A percentile compares a stretch with the other conserved stretches of the same genome.
Conservation (phyloP, 1,140 invertebrate genomes). For the Antheraea mylitta region DNA sequence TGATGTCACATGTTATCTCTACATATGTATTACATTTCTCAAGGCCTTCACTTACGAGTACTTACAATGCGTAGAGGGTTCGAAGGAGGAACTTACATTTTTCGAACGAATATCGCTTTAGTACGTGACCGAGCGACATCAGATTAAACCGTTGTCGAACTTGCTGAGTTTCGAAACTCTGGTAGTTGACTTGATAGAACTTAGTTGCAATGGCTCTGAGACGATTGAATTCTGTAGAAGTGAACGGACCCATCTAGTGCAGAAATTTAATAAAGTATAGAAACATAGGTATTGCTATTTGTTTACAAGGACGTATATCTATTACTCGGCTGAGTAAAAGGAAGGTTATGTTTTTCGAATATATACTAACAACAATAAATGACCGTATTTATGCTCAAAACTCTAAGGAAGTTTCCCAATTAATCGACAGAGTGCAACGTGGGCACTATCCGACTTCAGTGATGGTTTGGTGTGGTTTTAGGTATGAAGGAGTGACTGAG, state of each 20-base stretch:
- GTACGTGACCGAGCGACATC: slow-evolving; percentile 50
- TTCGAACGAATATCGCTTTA: slow-evolving; percentile 3
- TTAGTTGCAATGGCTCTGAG: slow-evolving; percentile 27
- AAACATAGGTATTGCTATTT: not conserved
- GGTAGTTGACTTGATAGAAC: slow-evolving; percentile 31
- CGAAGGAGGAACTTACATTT: not conserved
- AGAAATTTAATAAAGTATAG: not conserved
- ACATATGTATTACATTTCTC: not conserved
- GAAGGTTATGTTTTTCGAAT: too few species aligned
- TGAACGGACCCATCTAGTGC: not conserved
- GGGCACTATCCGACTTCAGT: too few species aligned
- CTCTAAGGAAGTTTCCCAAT: too few species aligned
- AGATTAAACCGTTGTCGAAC: slow-evolving; percentile 45
- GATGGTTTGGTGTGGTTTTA: too few species aligned
- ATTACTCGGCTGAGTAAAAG: too few species aligned
- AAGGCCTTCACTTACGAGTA: not conserved
- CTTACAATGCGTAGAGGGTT: slow-evolving; percentile 1
- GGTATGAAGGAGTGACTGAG: too few species aligned
- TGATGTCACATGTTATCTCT: not conserved
- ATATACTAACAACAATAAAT: too few species aligned
- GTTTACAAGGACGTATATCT: too few species aligned
- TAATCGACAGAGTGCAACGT: too few species aligned
- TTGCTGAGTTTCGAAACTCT: slow-evolving; percentile 28
- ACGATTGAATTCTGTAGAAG: slow-evolving; percentile 14
- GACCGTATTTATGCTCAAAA: too few species aligned